Evolutionary conservation across 2,888 invertebrate species (phyloP), one percentile per base, ranked within the genome.

Genomic region (Ochlodes sylvanus): DNA sequence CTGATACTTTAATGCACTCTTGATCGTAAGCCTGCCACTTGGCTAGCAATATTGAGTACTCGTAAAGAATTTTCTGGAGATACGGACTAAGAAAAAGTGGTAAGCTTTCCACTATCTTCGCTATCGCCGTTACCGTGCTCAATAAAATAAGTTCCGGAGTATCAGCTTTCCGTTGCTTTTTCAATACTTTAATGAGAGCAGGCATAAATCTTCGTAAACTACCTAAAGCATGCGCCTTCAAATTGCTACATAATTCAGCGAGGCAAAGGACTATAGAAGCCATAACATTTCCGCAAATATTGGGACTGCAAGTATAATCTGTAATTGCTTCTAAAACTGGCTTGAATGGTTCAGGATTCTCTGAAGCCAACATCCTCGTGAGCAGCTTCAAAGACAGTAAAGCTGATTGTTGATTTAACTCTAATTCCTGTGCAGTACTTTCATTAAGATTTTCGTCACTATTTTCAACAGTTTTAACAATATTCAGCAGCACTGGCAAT

Each of bases 81-180:
- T 98, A 98, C 0, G 98, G 97, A 71, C 97, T 98, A 72, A 99
- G 84, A 83, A 98, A 99, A 47, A 96, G 92, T 0, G 97, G 96
- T 52, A 98, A 84, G 32, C 96, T 96, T 80, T 97, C 97, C 5
- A 98, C 95, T 50, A 98, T 95, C 86, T 97, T 98, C 69, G 96
- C 95, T 41, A 98, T 89, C 0, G 97, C 96, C 2, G 97, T 97
- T 1, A 98, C 94, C 7, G 96, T 95, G 82, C 97, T 97, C 17
- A 96, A 83, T n/a, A 96, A 85, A 0, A 95, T 88, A 19, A 95
- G 76, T 75, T 95, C 95, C 0, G 96, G 95, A 0, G 93, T 92
- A 70, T 94, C 94, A 7, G 93, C 89, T 71, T 94, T 93, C 15
- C 95, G 94, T 71, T 96, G 95, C 14, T 87, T 92, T 75, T 94